These are phyloP conservation scores for Aplysia californica DNA, from an alignment of 1,140 invertebrate genomes.

Conservation along the genomic window DNA sequence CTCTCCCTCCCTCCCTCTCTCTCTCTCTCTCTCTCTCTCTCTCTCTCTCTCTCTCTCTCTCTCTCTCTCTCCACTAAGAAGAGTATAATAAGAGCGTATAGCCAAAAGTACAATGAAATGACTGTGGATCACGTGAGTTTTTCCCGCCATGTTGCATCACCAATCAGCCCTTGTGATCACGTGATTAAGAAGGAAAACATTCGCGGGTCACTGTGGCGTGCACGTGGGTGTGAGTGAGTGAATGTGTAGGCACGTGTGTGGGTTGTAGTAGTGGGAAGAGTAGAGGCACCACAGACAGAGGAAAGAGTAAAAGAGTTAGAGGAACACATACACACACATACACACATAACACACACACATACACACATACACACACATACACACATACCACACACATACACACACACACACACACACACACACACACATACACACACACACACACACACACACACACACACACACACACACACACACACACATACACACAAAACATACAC, in stretches of 20 bases:
- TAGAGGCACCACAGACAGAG: no score
- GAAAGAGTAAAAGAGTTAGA: no score
- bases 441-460: not conserved
- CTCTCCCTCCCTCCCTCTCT: no score
- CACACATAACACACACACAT: no score
- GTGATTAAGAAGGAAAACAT: not conserved
- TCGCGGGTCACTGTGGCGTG: not conserved
- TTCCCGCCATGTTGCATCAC: not conserved
- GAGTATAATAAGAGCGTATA: not conserved
- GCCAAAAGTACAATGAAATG: not conserved
- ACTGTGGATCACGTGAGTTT: not conserved
- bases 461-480: not conserved
- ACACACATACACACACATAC: no score
- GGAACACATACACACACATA: no score
- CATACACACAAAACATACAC: no score
- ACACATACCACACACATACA: no score
- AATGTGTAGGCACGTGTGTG: no score
- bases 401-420: not conserved
- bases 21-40: not conserved
- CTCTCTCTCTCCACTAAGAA: not conserved
- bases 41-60: slow-evolving; percentile 6
- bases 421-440: not conserved
- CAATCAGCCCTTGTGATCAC: not conserved
- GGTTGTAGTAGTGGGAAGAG: no score
- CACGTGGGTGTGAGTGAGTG: not conserved